Percentiles rank a stretch among this genome's conserved stretches.
Evolutionary conservation across 2,113 vertebrate genomes (phyloP).

Genomic region (Cheirogaleus medius): DNA sequence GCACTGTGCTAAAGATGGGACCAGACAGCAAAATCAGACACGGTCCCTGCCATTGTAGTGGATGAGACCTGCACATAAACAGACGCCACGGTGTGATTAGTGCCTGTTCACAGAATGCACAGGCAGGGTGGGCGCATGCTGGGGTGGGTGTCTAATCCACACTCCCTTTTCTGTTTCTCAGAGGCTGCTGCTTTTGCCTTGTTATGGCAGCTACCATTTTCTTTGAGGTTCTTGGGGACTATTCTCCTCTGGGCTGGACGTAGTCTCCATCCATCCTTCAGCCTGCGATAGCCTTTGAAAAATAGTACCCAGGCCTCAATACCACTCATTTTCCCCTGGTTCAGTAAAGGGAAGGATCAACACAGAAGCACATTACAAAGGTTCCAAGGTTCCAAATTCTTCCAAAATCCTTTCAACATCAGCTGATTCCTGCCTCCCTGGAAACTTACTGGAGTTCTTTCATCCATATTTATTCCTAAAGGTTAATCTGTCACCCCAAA

Average conservation of each 20-base stretch:
- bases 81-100: background rate
- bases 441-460: background rate
- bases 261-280: background rate
- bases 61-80: background rate
- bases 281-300: background rate
- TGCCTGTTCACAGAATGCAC: too few species aligned
- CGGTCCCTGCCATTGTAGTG: background rate
- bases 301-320: background rate
- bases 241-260: background rate
- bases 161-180: background rate
- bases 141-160: rapidly evolving
- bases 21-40: background rate
- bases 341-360: background rate
- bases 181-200: background rate
- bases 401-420: background rate
- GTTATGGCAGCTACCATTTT: background rate
- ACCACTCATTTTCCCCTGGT: background rate
- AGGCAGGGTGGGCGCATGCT: rapidly evolving
- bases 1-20: background rate
- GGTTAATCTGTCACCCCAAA: background rate
- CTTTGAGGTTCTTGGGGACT: background rate
- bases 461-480: background rate
- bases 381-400: background rate
- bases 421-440: background rate
- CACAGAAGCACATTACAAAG: too few species aligned